Conservation (phyloP, 2,113 vertebrate species). For the Dromaius novaehollandiae region DNA sequence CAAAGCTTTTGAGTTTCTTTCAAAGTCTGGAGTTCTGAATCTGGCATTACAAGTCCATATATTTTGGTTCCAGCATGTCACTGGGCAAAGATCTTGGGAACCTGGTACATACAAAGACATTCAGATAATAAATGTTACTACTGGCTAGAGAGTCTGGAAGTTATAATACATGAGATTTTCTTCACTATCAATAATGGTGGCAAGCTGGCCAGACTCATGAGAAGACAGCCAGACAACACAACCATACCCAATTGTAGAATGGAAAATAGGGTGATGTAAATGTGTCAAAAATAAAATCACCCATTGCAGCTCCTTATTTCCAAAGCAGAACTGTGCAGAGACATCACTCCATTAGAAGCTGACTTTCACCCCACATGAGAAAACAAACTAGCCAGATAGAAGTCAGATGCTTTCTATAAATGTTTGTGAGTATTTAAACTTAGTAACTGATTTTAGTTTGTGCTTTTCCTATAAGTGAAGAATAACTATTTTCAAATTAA, state of each 20-base stretch:
- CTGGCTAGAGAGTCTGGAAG: neutral
- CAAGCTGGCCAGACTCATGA: neutral
- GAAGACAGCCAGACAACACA: neutral
- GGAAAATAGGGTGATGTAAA: conserved; percentile 45
- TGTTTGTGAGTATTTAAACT: neutral
- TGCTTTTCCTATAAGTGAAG: conserved; percentile 28
- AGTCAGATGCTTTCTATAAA: conserved; percentile 71
- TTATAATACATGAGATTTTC: too few species aligned
- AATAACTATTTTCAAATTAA: conserved; percentile 11
- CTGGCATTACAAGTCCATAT: neutral
- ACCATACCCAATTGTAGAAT: too few species aligned
- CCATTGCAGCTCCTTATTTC: conserved; percentile 43
- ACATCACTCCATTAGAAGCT: conserved; percentile 34
- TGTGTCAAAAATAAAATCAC: neutral
- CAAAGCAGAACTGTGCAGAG: conserved; percentile 42
- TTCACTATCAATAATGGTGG: neutral
- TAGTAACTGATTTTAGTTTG: conserved; percentile 53
- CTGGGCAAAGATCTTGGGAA: neutral
- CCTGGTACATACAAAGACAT: neutral
- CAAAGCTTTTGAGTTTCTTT: neutral
- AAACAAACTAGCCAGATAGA: conserved; percentile 52
- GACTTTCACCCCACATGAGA: conserved; percentile 39
- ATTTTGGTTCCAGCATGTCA: neutral
- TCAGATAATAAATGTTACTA: neutral
- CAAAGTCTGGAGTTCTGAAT: neutral